A percentile compares a stretch with the other conserved stretches of the same genome.
phyloP scores from a whole-genome alignment of 2,797 vertebrate species.

The Amazonetta brasiliensis region DNA sequence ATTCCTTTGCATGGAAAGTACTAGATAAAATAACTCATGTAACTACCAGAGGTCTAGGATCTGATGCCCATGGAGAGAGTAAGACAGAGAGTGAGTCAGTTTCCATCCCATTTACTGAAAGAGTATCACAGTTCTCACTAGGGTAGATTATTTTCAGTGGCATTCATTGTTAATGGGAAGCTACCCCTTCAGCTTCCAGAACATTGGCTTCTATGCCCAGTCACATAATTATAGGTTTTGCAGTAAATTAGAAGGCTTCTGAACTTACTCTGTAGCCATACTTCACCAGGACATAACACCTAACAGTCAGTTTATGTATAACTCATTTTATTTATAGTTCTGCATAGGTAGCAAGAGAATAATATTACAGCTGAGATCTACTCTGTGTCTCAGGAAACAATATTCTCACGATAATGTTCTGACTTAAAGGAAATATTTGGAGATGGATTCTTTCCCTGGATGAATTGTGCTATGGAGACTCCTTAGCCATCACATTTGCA shows the following conservation, averaged over 20 bases:
- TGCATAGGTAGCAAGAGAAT: not conserved
- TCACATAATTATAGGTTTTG: constrained; percentile 17
- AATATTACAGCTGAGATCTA: not conserved
- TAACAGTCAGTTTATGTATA: not conserved
- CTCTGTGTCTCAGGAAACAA: not conserved
- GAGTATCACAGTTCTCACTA: not conserved
- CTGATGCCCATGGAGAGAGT: not conserved
- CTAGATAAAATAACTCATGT: not conserved
- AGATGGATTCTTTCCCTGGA: not conserved
- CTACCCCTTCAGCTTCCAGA: not conserved
- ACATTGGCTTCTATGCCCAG: not conserved
- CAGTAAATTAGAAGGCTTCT: not conserved
- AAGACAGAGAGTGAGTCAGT: not conserved
- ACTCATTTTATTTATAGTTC: not conserved
- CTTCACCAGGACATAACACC: not conserved
- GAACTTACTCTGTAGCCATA: not conserved
- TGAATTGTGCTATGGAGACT: not conserved
- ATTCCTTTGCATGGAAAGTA: not conserved
- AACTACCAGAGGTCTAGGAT: not conserved
- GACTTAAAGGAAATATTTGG: constrained; percentile 13
- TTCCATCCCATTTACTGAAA: not conserved
- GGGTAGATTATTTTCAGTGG: not conserved
- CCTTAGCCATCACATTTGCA: not conserved
- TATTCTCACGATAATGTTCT: not conserved
- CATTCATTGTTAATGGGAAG: not conserved